phyloP scores from a whole-genome alignment of 2,113 vertebrate genomes.

The Pagrus major region DNA sequence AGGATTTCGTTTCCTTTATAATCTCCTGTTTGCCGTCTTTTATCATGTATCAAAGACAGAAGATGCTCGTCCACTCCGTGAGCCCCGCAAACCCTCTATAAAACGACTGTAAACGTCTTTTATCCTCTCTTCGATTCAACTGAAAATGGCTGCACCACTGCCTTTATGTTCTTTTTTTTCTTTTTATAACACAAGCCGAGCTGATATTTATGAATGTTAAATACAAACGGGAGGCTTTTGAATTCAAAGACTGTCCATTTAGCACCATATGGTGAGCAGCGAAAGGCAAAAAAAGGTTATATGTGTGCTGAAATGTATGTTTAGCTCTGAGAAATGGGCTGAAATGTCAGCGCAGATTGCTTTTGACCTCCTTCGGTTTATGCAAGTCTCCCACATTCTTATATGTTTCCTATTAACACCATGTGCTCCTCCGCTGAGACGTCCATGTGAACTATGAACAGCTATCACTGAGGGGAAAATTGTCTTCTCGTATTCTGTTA shows the following conservation, averaged over 20 bases:
- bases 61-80: slow-evolving; percentile 39
- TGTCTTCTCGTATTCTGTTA: slow-evolving; percentile 14
- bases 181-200: slow-evolving; percentile 13
- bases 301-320: slow-evolving; percentile 71
- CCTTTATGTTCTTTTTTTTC: slow-evolving; percentile 16
- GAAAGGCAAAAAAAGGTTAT: slow-evolving; percentile 59
- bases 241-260: slow-evolving; percentile 33
- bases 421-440: slow-evolving; percentile 22
- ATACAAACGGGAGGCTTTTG: slow-evolving; percentile 36
- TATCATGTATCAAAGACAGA: slow-evolving; percentile 54
- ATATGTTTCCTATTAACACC: slow-evolving; percentile 40
- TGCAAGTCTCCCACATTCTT: slow-evolving; percentile 55
- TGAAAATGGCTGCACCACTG: slow-evolving; percentile 15
- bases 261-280: slow-evolving; percentile 21
- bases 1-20: slow-evolving; percentile 64
- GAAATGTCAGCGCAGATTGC: slow-evolving; percentile 71
- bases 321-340: slow-evolving; percentile 55
- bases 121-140: slow-evolving; percentile 11
- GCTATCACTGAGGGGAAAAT: slow-evolving; percentile 29
- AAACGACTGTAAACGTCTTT: slow-evolving; percentile 40
- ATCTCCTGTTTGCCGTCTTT: slow-evolving; percentile 51
- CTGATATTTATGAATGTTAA: slow-evolving; percentile 57
- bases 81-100: slow-evolving; percentile 38
- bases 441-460: slow-evolving; percentile 18
- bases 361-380: slow-evolving; percentile 53